Evolutionary conservation across 2,797 vertebrate species (phyloP).

Genomic region (Gallinago solitaria): DNA sequence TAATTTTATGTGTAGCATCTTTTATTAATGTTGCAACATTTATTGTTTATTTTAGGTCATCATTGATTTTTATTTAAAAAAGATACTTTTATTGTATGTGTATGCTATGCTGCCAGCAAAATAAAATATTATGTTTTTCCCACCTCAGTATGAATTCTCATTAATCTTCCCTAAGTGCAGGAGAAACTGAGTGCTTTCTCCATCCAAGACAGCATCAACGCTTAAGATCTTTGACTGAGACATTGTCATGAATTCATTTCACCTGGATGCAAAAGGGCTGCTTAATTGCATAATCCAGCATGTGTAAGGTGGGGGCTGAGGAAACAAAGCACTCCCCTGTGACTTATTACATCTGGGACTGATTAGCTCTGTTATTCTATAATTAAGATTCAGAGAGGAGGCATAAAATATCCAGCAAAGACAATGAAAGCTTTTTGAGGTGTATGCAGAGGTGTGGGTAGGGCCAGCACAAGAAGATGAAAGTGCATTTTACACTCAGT

Average conservation of each 20-base stretch:
- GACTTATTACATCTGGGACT: background rate
- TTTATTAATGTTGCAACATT: conserved; percentile 74
- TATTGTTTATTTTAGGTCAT: conserved; percentile 71
- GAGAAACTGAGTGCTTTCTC: background rate
- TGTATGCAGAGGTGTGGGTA: background rate
- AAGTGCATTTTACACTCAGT: background rate
- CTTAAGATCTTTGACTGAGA: background rate
- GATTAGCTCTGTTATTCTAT: conserved; percentile 3
- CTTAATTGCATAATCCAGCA: background rate
- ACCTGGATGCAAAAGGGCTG: background rate
- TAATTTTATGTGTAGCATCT: conserved; percentile 62
- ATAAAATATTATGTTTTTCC: conserved; percentile 46
- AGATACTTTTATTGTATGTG: conserved; percentile 58
- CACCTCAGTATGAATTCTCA: conserved; percentile 10
- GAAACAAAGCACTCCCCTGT: background rate
- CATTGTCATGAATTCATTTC: background rate
- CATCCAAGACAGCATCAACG: background rate
- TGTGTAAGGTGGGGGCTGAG: background rate
- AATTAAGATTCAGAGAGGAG: background rate
- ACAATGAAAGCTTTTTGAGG: background rate
- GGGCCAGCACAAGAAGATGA: background rate
- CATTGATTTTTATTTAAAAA: conserved; percentile 77
- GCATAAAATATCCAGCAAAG: background rate
- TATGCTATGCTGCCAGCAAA: conserved; percentile 56
- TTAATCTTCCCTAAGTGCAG: conserved; percentile 32